Base-by-base conservation (phyloP, 2,113 vertebrate genomes). In the Carassius gibelio region DNA sequence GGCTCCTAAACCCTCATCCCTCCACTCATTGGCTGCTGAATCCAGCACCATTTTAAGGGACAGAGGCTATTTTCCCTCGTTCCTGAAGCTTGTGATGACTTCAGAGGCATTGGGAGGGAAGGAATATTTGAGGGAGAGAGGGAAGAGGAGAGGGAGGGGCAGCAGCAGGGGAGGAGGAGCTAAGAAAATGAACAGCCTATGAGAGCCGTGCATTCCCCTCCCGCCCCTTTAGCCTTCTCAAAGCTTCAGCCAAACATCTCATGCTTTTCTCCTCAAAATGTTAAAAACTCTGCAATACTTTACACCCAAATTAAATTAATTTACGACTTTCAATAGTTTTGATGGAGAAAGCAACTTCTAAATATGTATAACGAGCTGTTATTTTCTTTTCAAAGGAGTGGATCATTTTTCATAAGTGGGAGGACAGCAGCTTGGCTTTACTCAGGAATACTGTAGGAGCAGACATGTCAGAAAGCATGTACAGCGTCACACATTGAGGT, bases 121-220 rank as follows among this genome's bases (percentile, higher is more conserved):
- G 68, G 3, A 84, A 89, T 82, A 85, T 78, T 52, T 81, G 57
- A 87, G 76, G 13, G 42, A 45, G 14, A 36, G 48, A 72, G 78
- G 17, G 34, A 45, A 36, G 11, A 57, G 48, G 68, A 59, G 52
- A 38, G 15, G 14, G 14, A 75, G 66, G 81, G 69, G 62, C 21
- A 50, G 59, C 19, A 9, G 23, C 26, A 68, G 17, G 55, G 19
- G 42, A 83, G 83, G 87, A 42, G 71, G 88, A 78, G 91, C 87
- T 57, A 80, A 85, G 69, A 52, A 81, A 90, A 84, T 8, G 48
- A 71, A 85, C 89, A 91, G 91, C 90, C 93, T 93, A 94, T 94
- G 90, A 87, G 91, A 92, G 26, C 89, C 88, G 87, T 86, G 87
- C 89, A 94, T 94, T 93, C 91, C 91, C 90, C 91, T 91, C 88